Base-by-base conservation (phyloP, 2,113 vertebrate genomes). In the Phaethon lepturus region DNA sequence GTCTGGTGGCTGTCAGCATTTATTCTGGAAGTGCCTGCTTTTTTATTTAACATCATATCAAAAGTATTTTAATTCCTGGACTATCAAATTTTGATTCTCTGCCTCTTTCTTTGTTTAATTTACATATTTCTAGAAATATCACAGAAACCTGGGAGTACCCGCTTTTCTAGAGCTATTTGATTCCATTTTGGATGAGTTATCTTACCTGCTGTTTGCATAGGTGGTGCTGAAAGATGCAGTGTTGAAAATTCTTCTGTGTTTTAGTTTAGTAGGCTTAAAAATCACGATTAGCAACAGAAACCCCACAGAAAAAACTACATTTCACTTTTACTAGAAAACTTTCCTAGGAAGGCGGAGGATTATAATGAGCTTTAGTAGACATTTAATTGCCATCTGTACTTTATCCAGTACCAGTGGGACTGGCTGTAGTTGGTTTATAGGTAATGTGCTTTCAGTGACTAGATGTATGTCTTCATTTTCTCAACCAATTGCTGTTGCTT, bases 401-500 rank as follows among this genome's bases (percentile, higher is more conserved):
- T 62, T 20, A n/a, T 42, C 85, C 18, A 2, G 72, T 64, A 25
- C 26, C n/a, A 35, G 49, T 52, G 63, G 47, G 52, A 45, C 8
- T 24, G 66, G 38, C 50, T 59, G n/a, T 44, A 53, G 42, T 25
- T 74, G 45, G 9, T 50, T 84, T 42, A 18, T 47, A 59, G 75
- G 58, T 47, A 19, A 44, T 84, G 87, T 78, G 22, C n/a, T n/a
- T 89, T 17, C 64, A 17, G 11, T 56, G 24, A 28, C 29, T 62
- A 50, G 40, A 31, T 82, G 29, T 64, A 6, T 15, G 28, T 42
- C 47, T 81, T 31, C 10, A 3, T 86, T 86, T 90, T 84, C 71
- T 59, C 4, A 2, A 11, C 33, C n/a, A n/a, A 45, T 33, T n/a
- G 13, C 47, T 0, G 0, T 16, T 58, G 15, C 35, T 90, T 29